Conservation (phyloP, 1,140 invertebrate genomes). For the Ceratina calcarata region DNA sequence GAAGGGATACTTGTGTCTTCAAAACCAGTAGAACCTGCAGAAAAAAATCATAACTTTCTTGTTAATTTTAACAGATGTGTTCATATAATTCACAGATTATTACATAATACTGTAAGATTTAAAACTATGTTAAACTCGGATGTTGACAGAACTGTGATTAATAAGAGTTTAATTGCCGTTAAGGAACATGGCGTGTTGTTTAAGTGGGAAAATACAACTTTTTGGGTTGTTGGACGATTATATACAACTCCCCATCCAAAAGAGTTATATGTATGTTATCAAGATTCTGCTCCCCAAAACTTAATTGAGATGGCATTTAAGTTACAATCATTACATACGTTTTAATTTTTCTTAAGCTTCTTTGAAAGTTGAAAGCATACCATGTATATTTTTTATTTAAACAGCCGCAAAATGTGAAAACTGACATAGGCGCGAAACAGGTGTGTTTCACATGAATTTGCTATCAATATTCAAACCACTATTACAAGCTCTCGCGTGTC, state of each 20-base stretch:
- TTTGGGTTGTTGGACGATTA: constrained; percentile 83
- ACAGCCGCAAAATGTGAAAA: background rate
- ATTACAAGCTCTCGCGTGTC: no score
- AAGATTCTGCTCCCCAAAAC: constrained; percentile 89
- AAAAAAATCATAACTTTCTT: constrained; percentile 82
- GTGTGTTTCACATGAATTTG: no score
- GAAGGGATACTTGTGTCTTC: constrained; percentile 85
- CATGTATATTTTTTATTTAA: background rate
- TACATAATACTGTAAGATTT: constrained; percentile 85
- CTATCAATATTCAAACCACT: no score
- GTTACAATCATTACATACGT: constrained; percentile 70
- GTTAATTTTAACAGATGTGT: constrained; percentile 85
- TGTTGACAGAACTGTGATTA: constrained; percentile 81
- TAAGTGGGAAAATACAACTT: constrained; percentile 78
- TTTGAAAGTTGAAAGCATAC: background rate
- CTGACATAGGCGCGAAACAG: background rate
- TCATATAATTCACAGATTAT: constrained; percentile 85
- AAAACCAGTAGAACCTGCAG: constrained; percentile 75
- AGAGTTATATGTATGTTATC: constrained; percentile 90
- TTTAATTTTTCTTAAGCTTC: background rate
- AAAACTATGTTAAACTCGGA: constrained; percentile 83
- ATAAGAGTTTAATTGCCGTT: constrained; percentile 88
- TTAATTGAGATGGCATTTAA: constrained; percentile 90
- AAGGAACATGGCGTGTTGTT: constrained; percentile 88
- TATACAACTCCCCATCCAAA: constrained; percentile 86